phyloP scores from a whole-genome alignment of 2,888 invertebrate genomes.

The Drosophila borborema region DNA sequence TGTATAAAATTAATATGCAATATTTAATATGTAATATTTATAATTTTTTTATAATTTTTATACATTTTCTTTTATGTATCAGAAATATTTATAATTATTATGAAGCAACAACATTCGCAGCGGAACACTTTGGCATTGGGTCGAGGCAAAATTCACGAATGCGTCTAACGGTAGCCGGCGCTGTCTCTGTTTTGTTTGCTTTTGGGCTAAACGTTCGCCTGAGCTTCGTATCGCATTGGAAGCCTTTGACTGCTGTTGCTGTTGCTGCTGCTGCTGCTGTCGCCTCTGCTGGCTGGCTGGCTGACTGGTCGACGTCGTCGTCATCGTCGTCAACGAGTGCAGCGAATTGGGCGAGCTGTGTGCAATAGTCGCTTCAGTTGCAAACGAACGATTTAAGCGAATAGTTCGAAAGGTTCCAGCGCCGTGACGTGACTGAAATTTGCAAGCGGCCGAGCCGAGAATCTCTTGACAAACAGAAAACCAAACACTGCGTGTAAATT shows the following conservation, averaged over 20 bases:
- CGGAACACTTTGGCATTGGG: slow-evolving; percentile 52
- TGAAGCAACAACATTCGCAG: not conserved
- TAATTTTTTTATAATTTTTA: not conserved
- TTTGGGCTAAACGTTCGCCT: slow-evolving; percentile 45
- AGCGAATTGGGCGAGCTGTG: slow-evolving; percentile 64
- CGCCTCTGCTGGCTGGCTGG: slow-evolving; percentile 43
- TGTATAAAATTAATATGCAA: not conserved
- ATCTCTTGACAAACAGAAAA: not conserved
- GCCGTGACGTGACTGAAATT: slow-evolving; percentile 56
- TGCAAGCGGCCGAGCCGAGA: slow-evolving; percentile 36
- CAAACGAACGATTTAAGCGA: slow-evolving; percentile 84
- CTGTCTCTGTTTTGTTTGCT: slow-evolving; percentile 60
- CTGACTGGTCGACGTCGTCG: slow-evolving; percentile 33
- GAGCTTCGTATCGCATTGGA: slow-evolving; percentile 58
- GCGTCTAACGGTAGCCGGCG: slow-evolving; percentile 45
- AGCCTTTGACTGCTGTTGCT: slow-evolving; percentile 38
- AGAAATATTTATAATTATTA: not conserved
- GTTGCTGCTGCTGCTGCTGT: slow-evolving; percentile 22
- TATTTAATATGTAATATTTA: not conserved
- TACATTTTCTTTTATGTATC: not conserved
- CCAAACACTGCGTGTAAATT: slow-evolving; percentile 12
- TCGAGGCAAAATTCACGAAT: slow-evolving; percentile 44
- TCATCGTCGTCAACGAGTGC: slow-evolving; percentile 58
- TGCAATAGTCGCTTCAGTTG: slow-evolving; percentile 81
- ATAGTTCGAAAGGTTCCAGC: slow-evolving; percentile 71